These are phyloP conservation scores for Candoia aspera DNA, from an alignment of 2,113 vertebrate genomes.

Conservation along the genomic window DNA sequence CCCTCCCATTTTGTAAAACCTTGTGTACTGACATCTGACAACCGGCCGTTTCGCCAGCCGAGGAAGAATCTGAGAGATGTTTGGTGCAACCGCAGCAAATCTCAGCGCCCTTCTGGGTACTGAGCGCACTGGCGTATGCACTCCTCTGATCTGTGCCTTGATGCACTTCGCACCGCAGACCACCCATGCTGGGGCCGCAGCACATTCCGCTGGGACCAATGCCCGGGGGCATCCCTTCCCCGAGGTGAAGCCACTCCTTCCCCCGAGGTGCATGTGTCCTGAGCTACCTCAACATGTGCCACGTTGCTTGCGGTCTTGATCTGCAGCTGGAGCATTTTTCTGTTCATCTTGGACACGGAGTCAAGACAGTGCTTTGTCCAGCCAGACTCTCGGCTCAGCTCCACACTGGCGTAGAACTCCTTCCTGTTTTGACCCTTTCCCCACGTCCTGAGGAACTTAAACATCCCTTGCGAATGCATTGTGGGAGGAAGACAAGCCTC, in stretches of 20 bases:
- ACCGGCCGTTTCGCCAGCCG: no score
- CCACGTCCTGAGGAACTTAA: background rate
- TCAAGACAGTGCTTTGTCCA: background rate
- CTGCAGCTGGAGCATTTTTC: accelerated
- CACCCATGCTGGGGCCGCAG: background rate
- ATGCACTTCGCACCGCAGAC: accelerated
- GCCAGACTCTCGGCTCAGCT: background rate
- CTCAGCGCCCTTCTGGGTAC: background rate
- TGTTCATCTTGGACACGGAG: background rate
- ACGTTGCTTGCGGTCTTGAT: background rate
- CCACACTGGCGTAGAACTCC: background rate
- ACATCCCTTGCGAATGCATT: background rate
- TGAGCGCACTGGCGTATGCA: no score
- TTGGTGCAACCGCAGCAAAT: background rate
- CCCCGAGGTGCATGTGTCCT: background rate
- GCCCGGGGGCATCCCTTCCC: slow-evolving; percentile 4
- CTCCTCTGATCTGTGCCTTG: background rate
- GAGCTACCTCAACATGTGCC: slow-evolving; percentile 25
- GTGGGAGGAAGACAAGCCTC: background rate
- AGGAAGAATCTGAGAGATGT: background rate
- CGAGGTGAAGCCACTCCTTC: slow-evolving; percentile 46
- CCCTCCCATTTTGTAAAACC: background rate
- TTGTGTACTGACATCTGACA: no score
- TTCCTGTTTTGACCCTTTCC: background rate
- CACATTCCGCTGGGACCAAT: background rate